Evolutionary conservation across 2,113 vertebrate genomes (phyloP).

Genomic region (Heterotilapia buettikoferi): DNA sequence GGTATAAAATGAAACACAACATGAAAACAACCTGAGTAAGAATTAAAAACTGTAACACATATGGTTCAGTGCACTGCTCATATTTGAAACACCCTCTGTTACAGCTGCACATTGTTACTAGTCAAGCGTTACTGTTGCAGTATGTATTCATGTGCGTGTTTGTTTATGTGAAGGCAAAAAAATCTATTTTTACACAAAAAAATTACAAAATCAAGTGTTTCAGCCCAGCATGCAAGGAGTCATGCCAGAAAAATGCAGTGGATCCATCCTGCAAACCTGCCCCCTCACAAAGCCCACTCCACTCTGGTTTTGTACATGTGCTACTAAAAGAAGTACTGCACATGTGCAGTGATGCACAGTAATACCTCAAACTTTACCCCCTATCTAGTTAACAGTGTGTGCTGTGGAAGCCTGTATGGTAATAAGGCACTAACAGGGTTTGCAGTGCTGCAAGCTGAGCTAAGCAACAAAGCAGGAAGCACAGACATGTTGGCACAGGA

Average conservation of each 20-base stretch:
- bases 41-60: neutral
- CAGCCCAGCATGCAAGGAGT: slow-evolving; percentile 53
- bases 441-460: slow-evolving; percentile 53
- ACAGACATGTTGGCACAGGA: slow-evolving; percentile 57
- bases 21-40: neutral
- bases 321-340: neutral
- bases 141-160: neutral
- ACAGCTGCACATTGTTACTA: neutral
- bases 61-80: neutral
- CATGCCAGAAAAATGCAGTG: slow-evolving; percentile 53
- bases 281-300: neutral
- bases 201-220: neutral
- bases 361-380: no score
- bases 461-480: slow-evolving; percentile 69
- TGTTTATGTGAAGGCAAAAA: neutral
- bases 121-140: neutral
- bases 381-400: neutral
- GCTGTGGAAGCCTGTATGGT: neutral
- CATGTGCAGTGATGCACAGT: neutral
- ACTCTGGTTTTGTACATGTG: neutral
- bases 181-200: neutral
- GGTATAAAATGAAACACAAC: neutral
- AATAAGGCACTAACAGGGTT: neutral
- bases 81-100: neutral
- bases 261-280: neutral